These are phyloP conservation scores for Dipodomys spectabilis DNA, from an alignment of 2,113 vertebrate genomes.

Conservation along the genomic window DNA sequence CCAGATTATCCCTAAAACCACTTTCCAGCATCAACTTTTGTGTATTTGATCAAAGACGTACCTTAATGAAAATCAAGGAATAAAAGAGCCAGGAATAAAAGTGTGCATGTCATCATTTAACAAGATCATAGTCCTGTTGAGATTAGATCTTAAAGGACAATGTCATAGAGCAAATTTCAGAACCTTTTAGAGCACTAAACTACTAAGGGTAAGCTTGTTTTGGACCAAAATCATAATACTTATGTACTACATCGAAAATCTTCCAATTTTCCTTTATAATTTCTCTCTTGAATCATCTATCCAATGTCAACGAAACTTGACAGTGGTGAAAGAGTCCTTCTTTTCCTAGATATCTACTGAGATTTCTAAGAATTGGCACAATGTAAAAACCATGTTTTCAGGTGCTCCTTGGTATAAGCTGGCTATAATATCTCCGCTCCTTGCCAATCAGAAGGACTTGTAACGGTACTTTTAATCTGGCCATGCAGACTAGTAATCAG, in stretches of 20 bases:
- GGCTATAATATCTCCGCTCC: not conserved
- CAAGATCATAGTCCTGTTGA: not conserved
- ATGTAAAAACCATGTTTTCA: constrained; percentile 16
- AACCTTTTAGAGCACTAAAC: not conserved
- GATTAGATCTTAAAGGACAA: constrained; percentile 32
- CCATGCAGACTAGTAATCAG: constrained; percentile 15
- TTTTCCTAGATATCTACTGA: not conserved
- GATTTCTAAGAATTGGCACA: constrained; percentile 44
- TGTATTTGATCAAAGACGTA: constrained; percentile 8
- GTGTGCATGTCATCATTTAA: not conserved
- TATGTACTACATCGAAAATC: not conserved
- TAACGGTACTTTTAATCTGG: not conserved
- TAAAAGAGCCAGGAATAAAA: not conserved
- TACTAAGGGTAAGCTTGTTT: constrained; percentile 25
- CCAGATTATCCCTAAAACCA: not conserved
- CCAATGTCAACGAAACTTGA: not conserved
- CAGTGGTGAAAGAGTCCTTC: not conserved
- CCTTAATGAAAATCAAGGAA: not conserved
- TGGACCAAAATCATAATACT: constrained; percentile 9
- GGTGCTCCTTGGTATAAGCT: not conserved
- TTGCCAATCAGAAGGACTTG: not conserved
- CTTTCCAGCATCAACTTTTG: not conserved
- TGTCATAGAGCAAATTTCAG: not conserved
- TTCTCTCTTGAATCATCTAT: constrained; percentile 31
- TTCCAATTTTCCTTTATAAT: constrained; percentile 5